phyloP scores from a whole-genome alignment of 1,140 invertebrate genomes.

The Caenorhabditis inopinata region DNA sequence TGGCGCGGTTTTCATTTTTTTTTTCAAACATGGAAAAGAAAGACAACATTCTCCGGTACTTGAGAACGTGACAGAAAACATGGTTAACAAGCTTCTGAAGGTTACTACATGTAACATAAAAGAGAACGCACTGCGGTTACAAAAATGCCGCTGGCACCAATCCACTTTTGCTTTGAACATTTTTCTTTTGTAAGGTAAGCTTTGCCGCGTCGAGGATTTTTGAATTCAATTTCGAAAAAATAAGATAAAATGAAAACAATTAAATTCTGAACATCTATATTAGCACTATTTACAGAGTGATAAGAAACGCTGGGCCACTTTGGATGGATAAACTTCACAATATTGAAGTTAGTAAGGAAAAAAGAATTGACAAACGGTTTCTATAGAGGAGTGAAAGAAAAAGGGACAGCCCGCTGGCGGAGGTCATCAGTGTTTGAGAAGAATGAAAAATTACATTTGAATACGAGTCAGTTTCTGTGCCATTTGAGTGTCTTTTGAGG shows the following conservation, averaged over 20 bases:
- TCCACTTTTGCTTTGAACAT: too few species aligned
- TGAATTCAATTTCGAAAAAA: too few species aligned
- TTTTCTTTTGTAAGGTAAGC: too few species aligned
- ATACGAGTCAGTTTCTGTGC: slow-evolving; percentile 12
- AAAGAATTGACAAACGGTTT: background rate
- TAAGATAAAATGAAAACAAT: too few species aligned
- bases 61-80: too few species aligned
- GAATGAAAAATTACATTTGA: slow-evolving; percentile 33
- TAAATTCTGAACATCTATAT: too few species aligned
- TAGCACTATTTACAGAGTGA: too few species aligned
- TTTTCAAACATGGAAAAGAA: background rate
- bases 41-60: too few species aligned
- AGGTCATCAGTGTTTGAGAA: slow-evolving; percentile 34
- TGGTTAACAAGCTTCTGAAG: background rate
- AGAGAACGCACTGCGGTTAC: background rate
- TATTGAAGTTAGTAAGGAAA: too few species aligned
- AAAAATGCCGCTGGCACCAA: background rate
- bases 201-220: too few species aligned
- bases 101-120: background rate
- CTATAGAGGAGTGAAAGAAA: background rate
- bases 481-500: slow-evolving; percentile 9
- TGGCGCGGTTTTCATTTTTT: background rate
- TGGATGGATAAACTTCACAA: too few species aligned
- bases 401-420: background rate
- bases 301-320: too few species aligned